Conservation (phyloP, 1,140 invertebrate species). For the Brachionus angularis region DNA sequence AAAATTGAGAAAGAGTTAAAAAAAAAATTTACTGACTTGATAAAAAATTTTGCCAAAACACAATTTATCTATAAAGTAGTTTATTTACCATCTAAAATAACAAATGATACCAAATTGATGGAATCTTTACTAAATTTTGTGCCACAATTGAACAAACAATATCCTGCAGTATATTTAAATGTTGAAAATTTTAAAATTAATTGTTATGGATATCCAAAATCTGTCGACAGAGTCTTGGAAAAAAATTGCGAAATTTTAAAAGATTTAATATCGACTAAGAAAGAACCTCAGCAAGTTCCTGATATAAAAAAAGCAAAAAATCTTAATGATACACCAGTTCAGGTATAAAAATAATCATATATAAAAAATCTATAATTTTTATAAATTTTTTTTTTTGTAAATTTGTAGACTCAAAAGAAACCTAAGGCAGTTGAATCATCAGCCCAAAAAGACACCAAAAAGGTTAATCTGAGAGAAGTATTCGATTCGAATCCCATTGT, state of each 20-base stretch:
- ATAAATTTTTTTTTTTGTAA: no score
- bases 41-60: conserved; percentile 6
- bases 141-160: not conserved
- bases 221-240: not conserved
- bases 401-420: no score
- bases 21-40: not conserved
- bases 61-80: conserved; percentile 29
- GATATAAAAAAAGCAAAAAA: no score
- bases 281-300: not conserved
- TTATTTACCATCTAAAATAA: not conserved
- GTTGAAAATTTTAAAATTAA: not conserved
- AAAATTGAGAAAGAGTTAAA: conserved; percentile 13
- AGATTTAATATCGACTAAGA: conserved; percentile 4
- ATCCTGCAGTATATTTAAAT: conserved; percentile 3
- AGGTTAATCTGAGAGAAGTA: no score
- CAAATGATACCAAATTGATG: not conserved
- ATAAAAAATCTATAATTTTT: no score
- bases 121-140: not conserved
- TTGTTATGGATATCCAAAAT: conserved; percentile 32
- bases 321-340: no score
- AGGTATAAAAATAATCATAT: no score
- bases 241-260: not conserved
- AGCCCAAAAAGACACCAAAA: no score
- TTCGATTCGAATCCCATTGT: conserved; percentile 1
- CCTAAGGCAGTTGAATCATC: no score